phyloP scores from a whole-genome alignment of 2,888 invertebrate species.

The Apotomis betuletana region DNA sequence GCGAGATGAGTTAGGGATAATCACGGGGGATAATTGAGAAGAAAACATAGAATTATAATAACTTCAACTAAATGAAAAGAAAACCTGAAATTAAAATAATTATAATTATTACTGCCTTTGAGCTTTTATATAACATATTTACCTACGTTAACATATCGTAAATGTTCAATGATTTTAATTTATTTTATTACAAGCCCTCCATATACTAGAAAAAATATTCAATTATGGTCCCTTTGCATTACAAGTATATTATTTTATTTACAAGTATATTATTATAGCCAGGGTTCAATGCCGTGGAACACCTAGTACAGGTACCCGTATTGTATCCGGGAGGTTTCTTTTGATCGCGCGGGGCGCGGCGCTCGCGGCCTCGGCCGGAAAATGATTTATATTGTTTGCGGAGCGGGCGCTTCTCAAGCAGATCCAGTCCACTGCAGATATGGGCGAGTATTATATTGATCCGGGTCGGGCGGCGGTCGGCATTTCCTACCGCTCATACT shows the following conservation, averaged over 20 bases:
- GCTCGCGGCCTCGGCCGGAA: constrained; percentile 71
- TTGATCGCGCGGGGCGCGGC: constrained; percentile 48
- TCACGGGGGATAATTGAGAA: no score
- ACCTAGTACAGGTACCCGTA: constrained; percentile 5
- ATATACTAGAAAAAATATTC: no score
- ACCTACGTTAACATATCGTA: no score
- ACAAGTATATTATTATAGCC: neutral
- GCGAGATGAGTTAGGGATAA: no score
- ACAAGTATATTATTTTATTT: neutral
- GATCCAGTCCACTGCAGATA: constrained; percentile 83
- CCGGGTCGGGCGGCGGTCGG: constrained; percentile 75
- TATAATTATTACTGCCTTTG: no score
- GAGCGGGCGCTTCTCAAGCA: constrained; percentile 77
- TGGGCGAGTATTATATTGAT: constrained; percentile 84
- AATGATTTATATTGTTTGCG: constrained; percentile 83
- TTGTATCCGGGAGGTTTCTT: constrained; percentile 8
- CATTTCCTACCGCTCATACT: constrained; percentile 80
- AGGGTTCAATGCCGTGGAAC: neutral
- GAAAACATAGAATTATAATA: no score
- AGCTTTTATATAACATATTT: no score
- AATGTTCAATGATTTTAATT: no score
- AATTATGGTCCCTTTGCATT: no score
- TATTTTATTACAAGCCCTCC: no score
- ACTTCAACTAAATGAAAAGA: no score
- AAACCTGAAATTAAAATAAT: no score